Percentiles rank a stretch among this genome's conserved stretches.
Evolutionary conservation across 2,888 invertebrate genomes (phyloP).

Genomic region (Lysandra bellargus): DNA sequence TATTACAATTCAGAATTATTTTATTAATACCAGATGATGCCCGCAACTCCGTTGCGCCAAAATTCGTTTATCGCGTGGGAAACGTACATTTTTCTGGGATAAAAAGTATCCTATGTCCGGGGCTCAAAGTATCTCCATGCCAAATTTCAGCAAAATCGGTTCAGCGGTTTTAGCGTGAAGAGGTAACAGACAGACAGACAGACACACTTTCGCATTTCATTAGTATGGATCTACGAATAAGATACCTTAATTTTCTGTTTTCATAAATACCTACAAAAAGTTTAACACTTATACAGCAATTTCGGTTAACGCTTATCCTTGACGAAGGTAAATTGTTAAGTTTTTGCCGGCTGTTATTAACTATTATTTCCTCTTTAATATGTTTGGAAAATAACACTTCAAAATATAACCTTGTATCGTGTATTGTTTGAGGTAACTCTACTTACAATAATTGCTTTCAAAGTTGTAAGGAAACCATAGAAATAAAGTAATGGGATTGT

Average conservation of each 20-base stretch:
- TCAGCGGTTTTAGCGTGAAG: no score
- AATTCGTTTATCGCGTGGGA: no score
- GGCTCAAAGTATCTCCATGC: no score
- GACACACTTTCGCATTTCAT: no score
- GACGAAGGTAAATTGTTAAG: not conserved
- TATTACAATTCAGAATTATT: not conserved
- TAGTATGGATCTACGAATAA: no score
- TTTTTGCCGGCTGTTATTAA: slow-evolving; percentile 12
- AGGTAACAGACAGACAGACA: no score
- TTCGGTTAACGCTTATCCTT: not conserved
- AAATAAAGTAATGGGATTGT: slow-evolving; percentile 18
- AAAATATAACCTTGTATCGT: not conserved
- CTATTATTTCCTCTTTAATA: slow-evolving; percentile 1
- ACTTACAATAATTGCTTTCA: slow-evolving; percentile 11
- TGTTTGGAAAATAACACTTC: not conserved
- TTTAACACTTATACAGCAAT: not conserved
- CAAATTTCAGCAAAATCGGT: no score
- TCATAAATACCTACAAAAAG: not conserved
- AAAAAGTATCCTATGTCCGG: no score
- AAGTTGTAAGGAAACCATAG: slow-evolving; percentile 19
- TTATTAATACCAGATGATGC: no score
- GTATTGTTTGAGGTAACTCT: slow-evolving; percentile 1
- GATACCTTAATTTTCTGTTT: no score
- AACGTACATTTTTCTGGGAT: no score
- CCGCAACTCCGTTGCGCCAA: no score